Percentiles rank a stretch among this genome's conserved stretches.
phyloP scores from a whole-genome alignment of 35 echinoderm and acorn worm genomes.

The Lytechinus variegatus region DNA sequence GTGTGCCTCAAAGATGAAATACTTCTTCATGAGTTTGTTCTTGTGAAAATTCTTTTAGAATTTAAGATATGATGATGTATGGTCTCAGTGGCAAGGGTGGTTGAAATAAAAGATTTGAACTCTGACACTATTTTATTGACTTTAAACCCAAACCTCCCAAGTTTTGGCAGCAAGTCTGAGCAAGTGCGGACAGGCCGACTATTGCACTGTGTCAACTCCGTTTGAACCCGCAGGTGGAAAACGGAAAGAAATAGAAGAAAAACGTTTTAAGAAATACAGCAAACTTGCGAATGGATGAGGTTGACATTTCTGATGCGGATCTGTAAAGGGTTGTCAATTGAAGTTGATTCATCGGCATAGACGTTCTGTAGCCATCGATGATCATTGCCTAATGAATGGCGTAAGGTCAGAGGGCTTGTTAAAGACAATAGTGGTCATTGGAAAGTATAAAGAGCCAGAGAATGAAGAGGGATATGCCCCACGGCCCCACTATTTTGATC shows the following conservation, averaged over 20 bases:
- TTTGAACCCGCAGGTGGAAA: neutral
- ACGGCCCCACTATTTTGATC: too few species aligned
- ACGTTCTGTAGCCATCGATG: neutral
- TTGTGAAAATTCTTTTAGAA: neutral
- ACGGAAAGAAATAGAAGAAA: neutral
- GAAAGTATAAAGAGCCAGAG: neutral
- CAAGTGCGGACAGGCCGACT: neutral
- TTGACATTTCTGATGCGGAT: neutral
- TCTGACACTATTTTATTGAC: neutral
- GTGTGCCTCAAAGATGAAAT: neutral
- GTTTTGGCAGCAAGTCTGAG: neutral
- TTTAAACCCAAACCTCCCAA: neutral
- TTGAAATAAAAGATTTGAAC: neutral
- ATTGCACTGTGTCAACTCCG: conserved; percentile 8
- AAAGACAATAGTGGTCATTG: neutral
- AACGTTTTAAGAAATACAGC: neutral
- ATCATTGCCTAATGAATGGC: neutral
- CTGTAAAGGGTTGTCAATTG: neutral
- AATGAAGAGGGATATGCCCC: neutral
- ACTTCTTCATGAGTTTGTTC: neutral
- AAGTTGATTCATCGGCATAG: neutral
- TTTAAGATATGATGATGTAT: neutral
- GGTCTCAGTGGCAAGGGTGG: neutral
- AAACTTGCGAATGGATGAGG: neutral
- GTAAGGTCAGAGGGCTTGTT: neutral